These are phyloP conservation scores for Notothenia coriiceps DNA, from an alignment of 2,113 vertebrate species.

Conservation along the genomic window DNA sequence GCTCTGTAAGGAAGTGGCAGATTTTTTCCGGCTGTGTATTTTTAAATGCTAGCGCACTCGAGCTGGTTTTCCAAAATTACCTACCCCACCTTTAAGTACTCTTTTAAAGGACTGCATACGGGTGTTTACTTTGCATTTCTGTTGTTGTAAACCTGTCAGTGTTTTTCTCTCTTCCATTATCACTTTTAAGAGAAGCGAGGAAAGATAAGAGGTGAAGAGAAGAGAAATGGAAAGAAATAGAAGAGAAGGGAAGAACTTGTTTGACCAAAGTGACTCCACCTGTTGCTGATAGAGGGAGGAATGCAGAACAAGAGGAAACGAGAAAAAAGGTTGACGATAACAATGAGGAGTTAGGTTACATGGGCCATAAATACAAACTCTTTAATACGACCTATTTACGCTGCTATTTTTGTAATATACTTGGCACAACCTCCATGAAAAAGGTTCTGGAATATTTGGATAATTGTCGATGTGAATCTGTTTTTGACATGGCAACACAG, in stretches of 20 bases:
- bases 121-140: not conserved
- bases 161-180: not conserved
- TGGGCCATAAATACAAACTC: slow-evolving; percentile 1
- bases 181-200: not conserved
- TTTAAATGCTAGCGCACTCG: too few species aligned
- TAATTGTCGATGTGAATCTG: not conserved
- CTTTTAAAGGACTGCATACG: not conserved
- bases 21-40: too few species aligned
- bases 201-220: not conserved
- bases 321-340: not conserved
- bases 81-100: not conserved
- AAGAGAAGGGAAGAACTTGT: slow-evolving; percentile 55
- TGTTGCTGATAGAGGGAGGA: slow-evolving; percentile 53
- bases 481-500: not conserved
- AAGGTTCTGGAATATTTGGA: not conserved
- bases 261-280: slow-evolving; percentile 58
- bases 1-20: too few species aligned
- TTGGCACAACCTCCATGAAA: not conserved
- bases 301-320: slow-evolving; percentile 49
- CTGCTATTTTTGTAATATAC: too few species aligned
- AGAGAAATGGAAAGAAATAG: not conserved
- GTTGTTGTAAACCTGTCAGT: not conserved
- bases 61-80: too few species aligned
- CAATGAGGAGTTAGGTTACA: not conserved
- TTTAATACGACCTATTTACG: not conserved